Evolutionary conservation across 23 tunicate genomes (phyloP).

Genomic region (Trididemnum clinides): DNA sequence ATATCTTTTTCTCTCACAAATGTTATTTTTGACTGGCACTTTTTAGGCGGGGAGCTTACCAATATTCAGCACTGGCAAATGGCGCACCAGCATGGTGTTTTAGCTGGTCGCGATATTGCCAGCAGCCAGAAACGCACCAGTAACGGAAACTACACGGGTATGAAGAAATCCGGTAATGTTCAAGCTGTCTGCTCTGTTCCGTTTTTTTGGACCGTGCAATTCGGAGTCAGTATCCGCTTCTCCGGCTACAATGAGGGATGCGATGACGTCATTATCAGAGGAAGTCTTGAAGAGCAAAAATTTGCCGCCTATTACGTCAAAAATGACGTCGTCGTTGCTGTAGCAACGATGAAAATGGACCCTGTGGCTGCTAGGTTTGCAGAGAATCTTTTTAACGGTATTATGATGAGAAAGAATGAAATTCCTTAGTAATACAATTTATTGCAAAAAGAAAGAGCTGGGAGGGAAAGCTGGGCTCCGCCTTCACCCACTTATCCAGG

Average conservation of each 20-base stretch:
- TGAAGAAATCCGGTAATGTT: background rate
- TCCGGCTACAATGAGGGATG: slow-evolving; percentile 53
- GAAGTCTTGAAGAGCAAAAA: slow-evolving; percentile 48
- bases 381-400: slow-evolving; percentile 41
- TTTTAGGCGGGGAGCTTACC: slow-evolving; percentile 40
- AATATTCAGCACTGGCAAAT: slow-evolving; percentile 95
- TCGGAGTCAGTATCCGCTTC: slow-evolving; percentile 73
- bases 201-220: slow-evolving; percentile 94
- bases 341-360: slow-evolving; percentile 76
- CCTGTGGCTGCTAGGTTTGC: slow-evolving; percentile 84
- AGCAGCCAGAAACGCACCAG: background rate
- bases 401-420: slow-evolving; percentile 4
- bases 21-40: too few species aligned
- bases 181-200: slow-evolving; percentile 56
- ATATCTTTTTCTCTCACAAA: too few species aligned
- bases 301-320: slow-evolving; percentile 81
- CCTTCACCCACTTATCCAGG: too few species aligned
- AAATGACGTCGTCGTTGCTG: slow-evolving; percentile 64
- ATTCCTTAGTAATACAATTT: too few species aligned
- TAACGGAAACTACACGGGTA: background rate
- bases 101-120: slow-evolving; percentile 64
- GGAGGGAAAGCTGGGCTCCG: too few species aligned
- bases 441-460: too few species aligned
- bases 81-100: slow-evolving; percentile 86
- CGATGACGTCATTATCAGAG: slow-evolving; percentile 49